phyloP scores from a whole-genome alignment of 2,888 invertebrate species.

The Lycocerus yunnanus region DNA sequence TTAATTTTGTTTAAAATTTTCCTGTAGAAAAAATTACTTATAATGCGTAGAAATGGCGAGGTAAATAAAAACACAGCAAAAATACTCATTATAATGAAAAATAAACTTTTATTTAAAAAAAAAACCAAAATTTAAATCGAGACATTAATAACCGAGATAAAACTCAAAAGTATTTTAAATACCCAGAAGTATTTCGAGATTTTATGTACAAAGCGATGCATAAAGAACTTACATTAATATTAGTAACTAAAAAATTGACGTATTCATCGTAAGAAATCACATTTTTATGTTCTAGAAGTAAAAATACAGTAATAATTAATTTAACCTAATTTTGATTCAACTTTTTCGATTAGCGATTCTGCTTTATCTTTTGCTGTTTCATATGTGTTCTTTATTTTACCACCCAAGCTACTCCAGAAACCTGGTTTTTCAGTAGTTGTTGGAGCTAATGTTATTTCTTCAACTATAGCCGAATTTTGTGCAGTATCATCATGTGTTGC shows the following conservation, averaged over 20 bases:
- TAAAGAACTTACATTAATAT: not conserved
- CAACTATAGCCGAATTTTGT: constrained; percentile 25
- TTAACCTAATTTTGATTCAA: constrained; percentile 3
- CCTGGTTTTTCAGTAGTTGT: constrained; percentile 53
- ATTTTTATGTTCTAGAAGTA: not conserved
- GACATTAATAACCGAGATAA: not conserved
- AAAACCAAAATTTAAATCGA: not conserved
- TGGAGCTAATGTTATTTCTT: constrained; percentile 32
- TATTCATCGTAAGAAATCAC: not conserved
- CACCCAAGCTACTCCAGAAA: constrained; percentile 58
- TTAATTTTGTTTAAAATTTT: too few relatives aligned
- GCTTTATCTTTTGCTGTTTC: constrained; percentile 33
- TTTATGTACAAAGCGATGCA: not conserved
- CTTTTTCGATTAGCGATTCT: constrained; percentile 3
- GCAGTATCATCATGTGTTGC: constrained; percentile 19
- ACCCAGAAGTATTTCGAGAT: not conserved
- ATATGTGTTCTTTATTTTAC: constrained; percentile 32
- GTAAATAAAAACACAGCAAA: too few relatives aligned
- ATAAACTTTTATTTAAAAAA: not conserved
- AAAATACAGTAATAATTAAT: not conserved
- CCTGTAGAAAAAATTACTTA: too few relatives aligned
- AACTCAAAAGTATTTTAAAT: not conserved
- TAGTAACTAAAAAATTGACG: not conserved
- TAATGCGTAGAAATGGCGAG: too few relatives aligned
- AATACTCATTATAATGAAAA: not conserved